Base-by-base conservation (phyloP, 2,113 vertebrate species). In the Cettia cetti region DNA sequence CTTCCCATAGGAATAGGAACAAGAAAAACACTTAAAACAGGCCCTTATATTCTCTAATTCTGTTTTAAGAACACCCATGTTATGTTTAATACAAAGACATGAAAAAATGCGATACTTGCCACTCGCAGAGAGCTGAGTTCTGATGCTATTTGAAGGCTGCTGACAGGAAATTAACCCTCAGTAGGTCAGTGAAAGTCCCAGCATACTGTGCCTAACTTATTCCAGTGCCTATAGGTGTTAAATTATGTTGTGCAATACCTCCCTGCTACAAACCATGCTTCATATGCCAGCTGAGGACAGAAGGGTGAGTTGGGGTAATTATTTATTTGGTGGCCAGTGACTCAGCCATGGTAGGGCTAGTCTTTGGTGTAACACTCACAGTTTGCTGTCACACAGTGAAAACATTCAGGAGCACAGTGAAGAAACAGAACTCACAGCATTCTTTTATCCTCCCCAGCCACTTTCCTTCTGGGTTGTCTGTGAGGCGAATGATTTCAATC, bases 401-500 rank as follows among this genome's bases (percentile, higher is more conserved):
- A 82, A 82, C 15, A n/a, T 50, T 86, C 21, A 82, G 42, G 50
- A 92, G 15, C 21, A 49, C 10, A 11, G 33, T 49, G 42, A 80
- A 87, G 89, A 69, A 94, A 79, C 9, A 33, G 27, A 75, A 98
- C 99, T 96, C 94, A 99, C 99, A 99, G 66, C 96, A 96, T 79
- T 98, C 99, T 52, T 98, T 98, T 75, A 96, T 97, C 71, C 98
- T 98, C 80, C 98, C 99, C 90, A 99, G 76, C 99, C 99, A 99
- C 70, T 98, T 99, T 21, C 99, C 99, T 96, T 99, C 99, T 5
- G 99, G 99, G 78, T 99, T 99, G 82, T 99, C 98, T 18, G 98
- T 98, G 63, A 99, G 97, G 18, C 99, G 98, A 52, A 99, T 98
- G 26, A 99, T 99, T 96, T 99, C 99, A 59, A 99, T 97, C 12